Conservation (phyloP, 1,140 invertebrate species). For the Pissodes strobi region DNA sequence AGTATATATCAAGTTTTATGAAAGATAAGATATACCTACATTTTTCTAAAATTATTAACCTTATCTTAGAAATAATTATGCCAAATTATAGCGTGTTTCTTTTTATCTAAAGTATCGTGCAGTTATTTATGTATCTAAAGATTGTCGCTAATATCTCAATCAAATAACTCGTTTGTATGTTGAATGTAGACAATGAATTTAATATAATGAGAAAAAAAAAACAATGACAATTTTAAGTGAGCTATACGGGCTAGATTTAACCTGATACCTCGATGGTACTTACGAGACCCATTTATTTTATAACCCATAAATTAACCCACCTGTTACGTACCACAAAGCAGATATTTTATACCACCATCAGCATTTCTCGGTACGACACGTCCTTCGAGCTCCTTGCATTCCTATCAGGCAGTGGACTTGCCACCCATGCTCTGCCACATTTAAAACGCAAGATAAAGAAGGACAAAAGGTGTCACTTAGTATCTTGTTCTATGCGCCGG, state of each 20-base stretch:
- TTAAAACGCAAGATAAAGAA: conserved; percentile 8
- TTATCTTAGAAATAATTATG: too few relatives aligned
- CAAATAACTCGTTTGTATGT: too few relatives aligned
- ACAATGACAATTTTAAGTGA: too few relatives aligned
- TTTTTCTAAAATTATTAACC: too few relatives aligned
- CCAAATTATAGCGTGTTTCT: too few relatives aligned
- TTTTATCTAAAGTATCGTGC: too few relatives aligned
- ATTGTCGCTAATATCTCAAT: too few relatives aligned
- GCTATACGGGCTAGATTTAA: neutral
- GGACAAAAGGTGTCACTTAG: conserved; percentile 16
- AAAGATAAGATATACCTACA: too few relatives aligned
- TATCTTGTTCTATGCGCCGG: conserved; percentile 1
- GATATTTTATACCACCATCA: conserved; percentile 7
- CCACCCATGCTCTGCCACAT: conserved; percentile 22
- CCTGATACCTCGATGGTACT: neutral
- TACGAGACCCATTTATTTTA: neutral
- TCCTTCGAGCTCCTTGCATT: conserved; percentile 17
- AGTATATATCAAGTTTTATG: too few relatives aligned
- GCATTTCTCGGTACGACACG: conserved; percentile 7
- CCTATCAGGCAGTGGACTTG: conserved; percentile 1
- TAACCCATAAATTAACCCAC: conserved; percentile 17
- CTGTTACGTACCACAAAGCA: conserved; percentile 8
- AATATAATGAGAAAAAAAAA: too few relatives aligned
- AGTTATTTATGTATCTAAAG: too few relatives aligned
- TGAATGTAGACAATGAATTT: too few relatives aligned